Evolutionary conservation across 1,140 invertebrate genomes (phyloP), one percentile per base, ranked within the genome.

Genomic region (Epicauta chinensis): DNA sequence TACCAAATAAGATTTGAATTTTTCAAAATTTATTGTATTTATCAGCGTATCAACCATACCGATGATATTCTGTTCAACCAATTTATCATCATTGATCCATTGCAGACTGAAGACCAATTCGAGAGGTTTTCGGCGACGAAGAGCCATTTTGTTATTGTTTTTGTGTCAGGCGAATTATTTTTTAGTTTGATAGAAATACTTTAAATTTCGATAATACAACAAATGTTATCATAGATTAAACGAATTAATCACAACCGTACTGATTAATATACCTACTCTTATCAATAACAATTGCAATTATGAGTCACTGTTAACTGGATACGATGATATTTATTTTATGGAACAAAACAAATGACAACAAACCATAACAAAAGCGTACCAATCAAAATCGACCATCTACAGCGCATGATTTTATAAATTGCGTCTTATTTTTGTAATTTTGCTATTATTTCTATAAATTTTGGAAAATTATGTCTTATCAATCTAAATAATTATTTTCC

Each of bases 1-100:
- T 61, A 72, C 71, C 59, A 72, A 51, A 54, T 72, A 72, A 3
- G 66, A 68, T 59, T 71, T 71, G 44, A 72, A 72, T 37, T 59
- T 63, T 46, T 65, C 55, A 59, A 64, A 71, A 58, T 67, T 64
- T 10, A 70, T 51, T 12, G 68, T 68, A 6, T 67, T 66, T 10
- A 68, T 55, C 6, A 65, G 62, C 11, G 65, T 65, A 44, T 72
- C 71, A 46, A 63, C 67, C 47, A 71, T 62, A 43, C 65, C 65
- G 11, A 71, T 64, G 40, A 72, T 64, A 43, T 65, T 70, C 30
- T 60, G 59, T 2, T 23, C 23, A 23, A 3, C 7, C 12, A 12
- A 5, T 29, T 60, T 60, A 38, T 67, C 65, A 44, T 64, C 60
- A 47, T 66, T 68, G 59, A 67, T 71, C 71, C 71, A 72, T 45